Conservation (phyloP, 1,140 invertebrate species). For the Calycopis cecrops region DNA sequence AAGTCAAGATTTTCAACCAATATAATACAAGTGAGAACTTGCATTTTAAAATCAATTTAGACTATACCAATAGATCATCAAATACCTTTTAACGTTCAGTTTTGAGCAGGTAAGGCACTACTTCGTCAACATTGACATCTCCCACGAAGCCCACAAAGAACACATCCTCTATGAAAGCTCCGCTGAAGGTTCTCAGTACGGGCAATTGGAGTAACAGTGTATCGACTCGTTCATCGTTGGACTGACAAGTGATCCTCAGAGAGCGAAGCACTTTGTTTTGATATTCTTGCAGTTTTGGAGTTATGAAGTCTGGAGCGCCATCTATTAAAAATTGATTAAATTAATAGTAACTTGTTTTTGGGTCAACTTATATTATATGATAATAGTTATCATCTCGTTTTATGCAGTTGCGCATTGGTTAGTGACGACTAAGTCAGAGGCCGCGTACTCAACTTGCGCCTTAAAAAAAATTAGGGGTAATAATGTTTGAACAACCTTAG, state of each 20-base stretch:
- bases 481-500: too few species aligned
- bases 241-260: constrained; percentile 28
- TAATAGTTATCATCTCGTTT: too few species aligned
- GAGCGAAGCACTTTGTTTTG: constrained; percentile 46
- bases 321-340: constrained; percentile 28
- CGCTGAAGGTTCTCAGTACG: constrained; percentile 85
- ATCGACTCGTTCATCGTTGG: constrained; percentile 40
- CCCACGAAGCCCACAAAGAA: constrained; percentile 95
- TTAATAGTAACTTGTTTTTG: too few species aligned
- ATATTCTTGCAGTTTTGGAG: constrained; percentile 43
- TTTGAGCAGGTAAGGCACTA: constrained; percentile 91
- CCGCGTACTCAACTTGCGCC: too few species aligned
- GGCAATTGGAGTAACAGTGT: constrained; percentile 82
- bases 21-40: too few species aligned
- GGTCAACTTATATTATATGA: too few species aligned
- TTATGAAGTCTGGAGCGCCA: constrained; percentile 49
- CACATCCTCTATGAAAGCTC: constrained; percentile 90
- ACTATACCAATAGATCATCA: too few species aligned
- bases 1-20: too few species aligned
- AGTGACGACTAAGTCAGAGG: too few species aligned
- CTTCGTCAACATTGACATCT: constrained; percentile 93
- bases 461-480: too few species aligned
- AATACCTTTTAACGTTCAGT: neutral
- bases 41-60: too few species aligned
- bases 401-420: too few species aligned